A percentile compares a stretch with the other conserved stretches of the same genome.
Conservation (phyloP, 2,888 invertebrate genomes). For the Pristionchus maxplancki region DNA sequence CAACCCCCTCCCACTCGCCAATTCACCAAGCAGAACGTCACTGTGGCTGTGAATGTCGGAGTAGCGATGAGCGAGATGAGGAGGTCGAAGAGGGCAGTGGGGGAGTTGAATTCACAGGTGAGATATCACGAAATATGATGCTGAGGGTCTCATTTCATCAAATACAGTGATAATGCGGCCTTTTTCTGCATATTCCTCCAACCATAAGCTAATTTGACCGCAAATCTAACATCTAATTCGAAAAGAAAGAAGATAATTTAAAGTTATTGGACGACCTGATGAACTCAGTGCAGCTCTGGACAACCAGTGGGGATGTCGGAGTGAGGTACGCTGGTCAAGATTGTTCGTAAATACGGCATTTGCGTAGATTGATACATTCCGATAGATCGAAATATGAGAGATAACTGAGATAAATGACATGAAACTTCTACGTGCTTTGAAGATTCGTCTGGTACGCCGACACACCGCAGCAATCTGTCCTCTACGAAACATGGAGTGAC, state of each 20-base stretch:
- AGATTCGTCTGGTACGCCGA: conserved; percentile 38
- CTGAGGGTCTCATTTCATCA: too few species aligned
- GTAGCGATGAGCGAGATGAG: not conserved
- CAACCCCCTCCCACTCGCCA: not conserved
- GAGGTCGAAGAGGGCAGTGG: not conserved
- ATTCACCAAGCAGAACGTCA: conserved; percentile 33
- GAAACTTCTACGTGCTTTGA: too few species aligned
- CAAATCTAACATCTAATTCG: too few species aligned
- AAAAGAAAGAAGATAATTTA: not conserved
- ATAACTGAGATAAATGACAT: too few species aligned
- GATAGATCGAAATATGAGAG: too few species aligned
- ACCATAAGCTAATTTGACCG: too few species aligned
- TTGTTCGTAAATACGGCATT: too few species aligned
- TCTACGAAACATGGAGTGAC: not conserved
- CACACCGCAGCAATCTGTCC: not conserved
- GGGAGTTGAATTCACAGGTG: conserved; percentile 4
- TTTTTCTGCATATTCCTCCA: too few species aligned
- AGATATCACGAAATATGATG: too few species aligned
- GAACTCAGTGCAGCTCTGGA: conserved; percentile 32
- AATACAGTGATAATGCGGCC: too few species aligned
- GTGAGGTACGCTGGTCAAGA: too few species aligned
- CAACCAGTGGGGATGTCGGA: not conserved
- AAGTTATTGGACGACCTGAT: conserved; percentile 8
- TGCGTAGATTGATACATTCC: too few species aligned
- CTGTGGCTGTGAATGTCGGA: conserved; percentile 42